Percentiles rank a stretch among this genome's conserved stretches.
Evolutionary conservation across 1,140 invertebrate species (phyloP).

Genomic region (Amphibalanus amphitrite): DNA sequence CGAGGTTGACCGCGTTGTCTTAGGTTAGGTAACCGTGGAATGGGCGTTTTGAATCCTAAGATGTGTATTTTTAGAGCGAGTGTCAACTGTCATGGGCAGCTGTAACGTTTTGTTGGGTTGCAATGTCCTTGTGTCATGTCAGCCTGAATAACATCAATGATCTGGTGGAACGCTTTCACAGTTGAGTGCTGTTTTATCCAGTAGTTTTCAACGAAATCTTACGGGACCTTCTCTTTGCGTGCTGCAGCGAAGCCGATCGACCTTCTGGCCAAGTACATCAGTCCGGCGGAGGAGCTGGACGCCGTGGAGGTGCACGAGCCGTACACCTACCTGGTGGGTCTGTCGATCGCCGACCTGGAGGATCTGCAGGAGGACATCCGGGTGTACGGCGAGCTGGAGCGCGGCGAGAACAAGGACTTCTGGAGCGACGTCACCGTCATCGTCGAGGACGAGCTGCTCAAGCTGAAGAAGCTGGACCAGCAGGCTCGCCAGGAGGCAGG

Average conservation of each 20-base stretch:
- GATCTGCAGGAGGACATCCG: conserved; percentile 95
- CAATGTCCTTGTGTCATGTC: no score
- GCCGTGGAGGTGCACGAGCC: conserved; percentile 97
- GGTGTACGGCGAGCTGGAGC: conserved; percentile 36
- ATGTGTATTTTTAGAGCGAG: no score
- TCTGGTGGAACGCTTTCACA: no score
- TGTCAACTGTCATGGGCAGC: no score
- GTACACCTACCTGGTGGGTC: conserved; percentile 83
- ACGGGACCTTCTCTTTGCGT: no score
- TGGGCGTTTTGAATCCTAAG: no score
- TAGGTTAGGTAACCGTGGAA: no score
- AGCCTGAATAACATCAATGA: no score
- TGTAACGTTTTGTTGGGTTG: no score
- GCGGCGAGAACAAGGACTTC: conserved; percentile 73
- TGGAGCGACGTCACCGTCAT: conserved; percentile 97
- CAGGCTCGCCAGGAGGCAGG: conserved; percentile 11
- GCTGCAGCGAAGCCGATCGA: conserved; percentile 87
- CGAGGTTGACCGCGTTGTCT: no score
- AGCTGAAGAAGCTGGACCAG: conserved; percentile 52
- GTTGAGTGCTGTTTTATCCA: no score
- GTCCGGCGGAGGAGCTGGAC: conserved; percentile 74
- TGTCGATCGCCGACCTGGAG: conserved; percentile 84
- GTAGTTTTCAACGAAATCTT: no score
- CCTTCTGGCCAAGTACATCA: conserved; percentile 89
- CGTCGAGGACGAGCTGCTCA: conserved; percentile 83